Conservation (phyloP, 2,888 invertebrate genomes). For the Orchesella flavescens region DNA sequence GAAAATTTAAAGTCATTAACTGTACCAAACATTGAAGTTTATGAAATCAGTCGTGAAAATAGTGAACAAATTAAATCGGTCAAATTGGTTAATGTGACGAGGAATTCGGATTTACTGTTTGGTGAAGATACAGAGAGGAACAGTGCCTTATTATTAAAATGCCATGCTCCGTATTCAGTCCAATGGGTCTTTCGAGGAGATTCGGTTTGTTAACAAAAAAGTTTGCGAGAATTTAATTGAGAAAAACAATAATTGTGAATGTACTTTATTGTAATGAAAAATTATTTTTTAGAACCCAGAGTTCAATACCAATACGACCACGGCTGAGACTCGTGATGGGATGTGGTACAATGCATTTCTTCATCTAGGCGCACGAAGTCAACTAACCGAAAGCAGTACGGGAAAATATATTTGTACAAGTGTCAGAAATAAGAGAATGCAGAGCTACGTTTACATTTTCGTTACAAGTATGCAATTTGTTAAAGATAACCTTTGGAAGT, state of each 20-base stretch:
- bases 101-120: conserved; percentile 57
- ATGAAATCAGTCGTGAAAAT: conserved; percentile 35
- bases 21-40: conserved; percentile 17
- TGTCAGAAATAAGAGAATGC: conserved; percentile 41
- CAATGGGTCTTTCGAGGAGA: conserved; percentile 61
- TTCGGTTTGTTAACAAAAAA: conserved; percentile 13
- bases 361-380: conserved; percentile 32
- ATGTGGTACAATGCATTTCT: conserved; percentile 36
- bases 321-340: neutral
- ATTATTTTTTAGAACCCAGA: conserved; percentile 34
- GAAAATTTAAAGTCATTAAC: neutral
- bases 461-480: conserved; percentile 38
- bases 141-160: conserved; percentile 43
- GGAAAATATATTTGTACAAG: conserved; percentile 63
- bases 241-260: neutral
- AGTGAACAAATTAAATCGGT: neutral
- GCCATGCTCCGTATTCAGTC: conserved; percentile 47
- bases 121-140: conserved; percentile 22
- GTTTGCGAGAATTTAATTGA: too few species aligned
- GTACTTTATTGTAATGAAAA: neutral
- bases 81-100: conserved; percentile 28
- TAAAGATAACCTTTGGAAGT: too few species aligned
- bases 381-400: conserved; percentile 54
- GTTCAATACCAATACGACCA: conserved; percentile 56
- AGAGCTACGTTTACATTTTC: conserved; percentile 51